Conservation (phyloP, 2,113 vertebrate genomes). For the Morone chrysops region DNA sequence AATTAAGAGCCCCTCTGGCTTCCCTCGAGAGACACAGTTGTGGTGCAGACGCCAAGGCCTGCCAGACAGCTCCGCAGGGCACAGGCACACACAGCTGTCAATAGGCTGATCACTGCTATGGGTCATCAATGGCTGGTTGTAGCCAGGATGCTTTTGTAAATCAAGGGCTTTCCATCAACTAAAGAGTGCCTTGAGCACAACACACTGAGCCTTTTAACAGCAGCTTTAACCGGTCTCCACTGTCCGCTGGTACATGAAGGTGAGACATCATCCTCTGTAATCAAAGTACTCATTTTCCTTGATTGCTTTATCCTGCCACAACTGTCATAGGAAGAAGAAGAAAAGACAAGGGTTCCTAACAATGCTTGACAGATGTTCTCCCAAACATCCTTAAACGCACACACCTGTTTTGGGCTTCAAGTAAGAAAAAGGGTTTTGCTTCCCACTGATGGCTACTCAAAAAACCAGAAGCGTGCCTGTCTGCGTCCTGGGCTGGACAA, state of each 20-base stretch:
- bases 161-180: constrained; percentile 11
- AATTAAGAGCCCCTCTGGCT: constrained; percentile 59
- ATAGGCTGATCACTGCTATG: background rate
- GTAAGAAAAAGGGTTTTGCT: background rate
- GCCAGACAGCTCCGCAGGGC: constrained; percentile 4
- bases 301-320: background rate
- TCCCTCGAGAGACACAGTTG: constrained; percentile 32
- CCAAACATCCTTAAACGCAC: background rate
- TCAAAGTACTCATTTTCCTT: background rate
- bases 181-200: background rate
- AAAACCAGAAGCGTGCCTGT: background rate
- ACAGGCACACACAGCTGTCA: background rate
- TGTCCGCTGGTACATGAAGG: background rate
- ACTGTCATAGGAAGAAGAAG: background rate
- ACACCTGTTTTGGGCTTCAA: background rate
- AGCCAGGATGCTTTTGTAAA: constrained; percentile 1
- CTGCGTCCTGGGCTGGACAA: background rate
- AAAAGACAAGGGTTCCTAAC: background rate
- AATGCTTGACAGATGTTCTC: too few species aligned
- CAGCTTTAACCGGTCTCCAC: background rate
- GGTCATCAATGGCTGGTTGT: background rate
- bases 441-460: background rate
- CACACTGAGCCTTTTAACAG: background rate
- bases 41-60: background rate
- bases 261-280: background rate